These are phyloP conservation scores for Dipodomys merriami DNA, from an alignment of 2,113 vertebrate species.

Conservation along the genomic window DNA sequence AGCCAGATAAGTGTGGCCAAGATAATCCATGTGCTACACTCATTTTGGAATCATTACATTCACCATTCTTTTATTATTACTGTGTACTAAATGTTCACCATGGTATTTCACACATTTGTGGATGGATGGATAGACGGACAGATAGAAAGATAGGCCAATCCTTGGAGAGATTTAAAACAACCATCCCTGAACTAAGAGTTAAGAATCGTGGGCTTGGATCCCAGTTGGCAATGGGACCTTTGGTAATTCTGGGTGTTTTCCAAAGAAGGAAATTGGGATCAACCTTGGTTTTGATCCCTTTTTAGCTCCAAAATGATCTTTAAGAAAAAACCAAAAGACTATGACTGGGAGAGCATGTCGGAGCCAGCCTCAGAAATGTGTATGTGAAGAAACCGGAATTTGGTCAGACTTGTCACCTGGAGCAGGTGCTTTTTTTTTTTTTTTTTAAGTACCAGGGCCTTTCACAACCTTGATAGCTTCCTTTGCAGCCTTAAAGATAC, in stretches of 20 bases:
- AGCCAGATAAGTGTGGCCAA: neutral
- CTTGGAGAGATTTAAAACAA: neutral
- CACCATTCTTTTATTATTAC: neutral
- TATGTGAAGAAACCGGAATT: neutral
- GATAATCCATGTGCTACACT: neutral
- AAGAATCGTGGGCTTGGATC: neutral
- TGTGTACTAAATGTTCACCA: too few relatives aligned
- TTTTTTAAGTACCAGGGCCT: neutral
- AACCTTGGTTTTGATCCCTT: neutral
- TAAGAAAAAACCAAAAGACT: conserved; percentile 25
- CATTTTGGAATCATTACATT: neutral
- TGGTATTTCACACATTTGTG: too few relatives aligned
- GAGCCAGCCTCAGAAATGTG: neutral
- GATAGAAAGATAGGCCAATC: neutral
- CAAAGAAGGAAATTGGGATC: conserved; percentile 30
- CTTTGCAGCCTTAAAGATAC: neutral
- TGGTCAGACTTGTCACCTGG: neutral
- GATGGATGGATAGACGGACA: too few relatives aligned
- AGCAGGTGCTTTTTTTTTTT: neutral
- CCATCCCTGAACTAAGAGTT: neutral
- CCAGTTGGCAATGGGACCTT: neutral
- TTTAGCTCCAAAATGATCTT: neutral
- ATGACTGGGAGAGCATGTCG: neutral
- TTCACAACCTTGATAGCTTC: neutral
- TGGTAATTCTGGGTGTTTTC: neutral